Base-by-base conservation (phyloP, 2,888 invertebrate species). In the Caenorhabditis sp. region DNA sequence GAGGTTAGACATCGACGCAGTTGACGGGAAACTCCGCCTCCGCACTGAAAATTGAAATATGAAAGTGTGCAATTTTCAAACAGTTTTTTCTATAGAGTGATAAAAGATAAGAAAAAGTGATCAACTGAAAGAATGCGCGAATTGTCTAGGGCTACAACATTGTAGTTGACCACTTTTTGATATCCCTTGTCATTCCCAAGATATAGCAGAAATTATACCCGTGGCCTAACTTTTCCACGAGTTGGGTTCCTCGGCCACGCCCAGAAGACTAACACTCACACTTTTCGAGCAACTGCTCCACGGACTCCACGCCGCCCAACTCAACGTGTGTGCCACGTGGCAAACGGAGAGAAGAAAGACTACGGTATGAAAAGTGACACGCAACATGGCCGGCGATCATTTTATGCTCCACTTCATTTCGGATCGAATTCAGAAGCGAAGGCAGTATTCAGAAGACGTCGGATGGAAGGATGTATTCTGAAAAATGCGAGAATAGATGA, bases 1-100 rank as follows among this genome's bases (percentile, higher is more conserved):
- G 82, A 80, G 51, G 86, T 88, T 32, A 91, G 71, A 71, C 90
- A 91, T 20, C 90, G 81, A 51, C 90, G 80, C 18, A 90, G 72
- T 71, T 89, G 88, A 37, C 85, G 84, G 24, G 89, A 87, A 13
- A 90, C 83, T 44, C 89, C 88, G 18, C 81, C 81, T 37, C 88
- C 89, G 68, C 89, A 89, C 84, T 87, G 58, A 58, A 84, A 77
- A 64, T 26, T 15, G 13, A 28, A 58, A 47, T 8, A 32, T 53
- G 0, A 32, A n/a, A n/a, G n/a, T n/a, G n/a, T n/a, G n/a, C n/a
- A n/a, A n/a, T n/a, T n/a, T n/a, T n/a, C n/a, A n/a, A n/a, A n/a
- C n/a, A n/a, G n/a, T n/a, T n/a, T n/a, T n/a, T n/a, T n/a, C n/a
- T n/a, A n/a, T n/a, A n/a, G n/a, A n/a, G n/a, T n/a, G n/a, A n/a